Percentiles rank a stretch among this genome's conserved stretches.
phyloP scores from a whole-genome alignment of 2,113 vertebrate species.

The Cynocephalus volans region DNA sequence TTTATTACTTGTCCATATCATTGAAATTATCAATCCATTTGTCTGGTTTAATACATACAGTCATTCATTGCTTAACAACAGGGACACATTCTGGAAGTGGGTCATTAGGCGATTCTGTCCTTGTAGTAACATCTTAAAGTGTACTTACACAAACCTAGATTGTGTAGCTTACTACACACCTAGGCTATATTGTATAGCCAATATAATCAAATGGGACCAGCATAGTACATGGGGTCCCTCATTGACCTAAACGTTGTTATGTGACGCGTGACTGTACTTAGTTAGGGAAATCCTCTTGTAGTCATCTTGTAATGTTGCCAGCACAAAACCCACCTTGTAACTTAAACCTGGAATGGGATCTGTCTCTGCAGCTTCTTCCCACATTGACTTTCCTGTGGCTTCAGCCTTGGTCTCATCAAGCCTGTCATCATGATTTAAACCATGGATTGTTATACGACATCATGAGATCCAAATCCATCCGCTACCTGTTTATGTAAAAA shows the following conservation, averaged over 20 bases:
- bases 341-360: not conserved
- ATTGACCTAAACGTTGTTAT: too few relatives aligned
- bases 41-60: not conserved
- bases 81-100: too few relatives aligned
- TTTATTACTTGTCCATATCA: not conserved
- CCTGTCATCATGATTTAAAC: not conserved
- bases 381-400: not conserved
- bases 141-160: too few relatives aligned
- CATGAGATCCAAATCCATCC: not conserved
- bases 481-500: not conserved
- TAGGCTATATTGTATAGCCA: too few relatives aligned
- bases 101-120: too few relatives aligned
- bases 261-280: too few relatives aligned
- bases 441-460: rapidly evolving
- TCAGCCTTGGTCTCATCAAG: not conserved
- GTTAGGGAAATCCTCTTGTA: not conserved
- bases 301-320: not conserved
- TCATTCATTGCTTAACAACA: too few relatives aligned
- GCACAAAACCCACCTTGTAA: not conserved
- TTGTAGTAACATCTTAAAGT: too few relatives aligned
- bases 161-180: too few relatives aligned
- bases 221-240: too few relatives aligned
- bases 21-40: not conserved
- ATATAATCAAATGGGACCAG: too few relatives aligned
- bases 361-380: not conserved